These are phyloP conservation scores for Agrochola macilenta DNA, from an alignment of 2,888 invertebrate genomes.

Conservation along the genomic window DNA sequence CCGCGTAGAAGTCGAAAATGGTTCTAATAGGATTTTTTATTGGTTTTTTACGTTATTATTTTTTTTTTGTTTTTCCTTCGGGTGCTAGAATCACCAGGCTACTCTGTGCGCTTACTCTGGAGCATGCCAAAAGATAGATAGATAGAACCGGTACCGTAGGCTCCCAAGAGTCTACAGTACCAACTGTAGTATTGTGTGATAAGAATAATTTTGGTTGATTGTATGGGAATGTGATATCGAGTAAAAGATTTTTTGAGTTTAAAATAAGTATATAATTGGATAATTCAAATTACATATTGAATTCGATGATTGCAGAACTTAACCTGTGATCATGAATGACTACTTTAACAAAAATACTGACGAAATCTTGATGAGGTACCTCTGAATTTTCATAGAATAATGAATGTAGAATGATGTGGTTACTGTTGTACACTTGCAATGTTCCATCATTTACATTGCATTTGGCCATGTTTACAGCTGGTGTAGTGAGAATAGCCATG, in stretches of 20 bases:
- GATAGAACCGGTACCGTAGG: no score
- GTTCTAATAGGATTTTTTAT: no score
- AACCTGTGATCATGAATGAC: not conserved
- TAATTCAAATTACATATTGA: not conserved
- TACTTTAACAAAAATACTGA: not conserved
- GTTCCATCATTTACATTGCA: conserved; percentile 21
- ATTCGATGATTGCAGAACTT: not conserved
- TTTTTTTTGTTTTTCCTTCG: no score
- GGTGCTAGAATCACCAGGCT: no score
- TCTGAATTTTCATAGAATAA: not conserved
- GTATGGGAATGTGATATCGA: not conserved
- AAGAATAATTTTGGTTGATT: not conserved
- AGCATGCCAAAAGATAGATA: no score
- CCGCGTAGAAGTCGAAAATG: no score
- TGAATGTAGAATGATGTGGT: not conserved
- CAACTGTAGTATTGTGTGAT: not conserved
- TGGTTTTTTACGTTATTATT: no score
- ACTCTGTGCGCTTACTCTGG: no score
- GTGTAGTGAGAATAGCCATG: conserved; percentile 15
- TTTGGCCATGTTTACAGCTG: conserved; percentile 1
- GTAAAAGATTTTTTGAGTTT: not conserved
- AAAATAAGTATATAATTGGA: conserved; percentile 6
- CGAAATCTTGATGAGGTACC: not conserved
- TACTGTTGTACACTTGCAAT: not conserved
- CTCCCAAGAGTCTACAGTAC: no score